Conservation (phyloP, 2,797 vertebrate genomes). For the Micromesistius poutassou region DNA sequence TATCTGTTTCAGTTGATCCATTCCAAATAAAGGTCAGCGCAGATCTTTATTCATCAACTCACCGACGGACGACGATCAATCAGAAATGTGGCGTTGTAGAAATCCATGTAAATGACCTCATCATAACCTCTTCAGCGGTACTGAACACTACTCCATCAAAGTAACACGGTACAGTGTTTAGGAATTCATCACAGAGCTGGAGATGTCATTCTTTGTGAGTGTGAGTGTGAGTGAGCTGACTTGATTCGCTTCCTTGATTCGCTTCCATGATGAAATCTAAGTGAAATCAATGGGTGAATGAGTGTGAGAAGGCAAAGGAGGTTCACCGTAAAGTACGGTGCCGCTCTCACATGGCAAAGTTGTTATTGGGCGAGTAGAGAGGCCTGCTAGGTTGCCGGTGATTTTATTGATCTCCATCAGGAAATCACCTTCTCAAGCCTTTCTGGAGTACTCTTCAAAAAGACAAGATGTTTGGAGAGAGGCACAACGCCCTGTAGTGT, state of each 20-base stretch:
- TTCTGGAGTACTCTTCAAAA: neutral
- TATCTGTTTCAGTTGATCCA: neutral
- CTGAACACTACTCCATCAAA: neutral
- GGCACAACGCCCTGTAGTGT: neutral
- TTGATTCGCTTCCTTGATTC: neutral
- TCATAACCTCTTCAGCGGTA: neutral
- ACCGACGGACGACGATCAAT: neutral
- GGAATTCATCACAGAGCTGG: neutral
- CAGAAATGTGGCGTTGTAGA: neutral
- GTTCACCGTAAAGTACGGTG: neutral
- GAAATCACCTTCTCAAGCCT: neutral
- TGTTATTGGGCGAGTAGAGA: neutral
- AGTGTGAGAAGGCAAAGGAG: neutral
- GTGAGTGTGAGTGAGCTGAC: neutral
- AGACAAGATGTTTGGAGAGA: neutral
- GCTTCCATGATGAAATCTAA: no score
- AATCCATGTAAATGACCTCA: neutral
- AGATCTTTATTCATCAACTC: neutral
- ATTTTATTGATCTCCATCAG: neutral
- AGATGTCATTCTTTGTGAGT: neutral
- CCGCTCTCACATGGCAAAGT: neutral
- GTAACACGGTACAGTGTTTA: neutral
- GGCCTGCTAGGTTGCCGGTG: neutral
- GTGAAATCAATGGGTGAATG: neutral
- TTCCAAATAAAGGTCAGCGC: neutral